Evolutionary conservation across 2,888 invertebrate species (phyloP).

Genomic region (Dastarcus helophoroides): DNA sequence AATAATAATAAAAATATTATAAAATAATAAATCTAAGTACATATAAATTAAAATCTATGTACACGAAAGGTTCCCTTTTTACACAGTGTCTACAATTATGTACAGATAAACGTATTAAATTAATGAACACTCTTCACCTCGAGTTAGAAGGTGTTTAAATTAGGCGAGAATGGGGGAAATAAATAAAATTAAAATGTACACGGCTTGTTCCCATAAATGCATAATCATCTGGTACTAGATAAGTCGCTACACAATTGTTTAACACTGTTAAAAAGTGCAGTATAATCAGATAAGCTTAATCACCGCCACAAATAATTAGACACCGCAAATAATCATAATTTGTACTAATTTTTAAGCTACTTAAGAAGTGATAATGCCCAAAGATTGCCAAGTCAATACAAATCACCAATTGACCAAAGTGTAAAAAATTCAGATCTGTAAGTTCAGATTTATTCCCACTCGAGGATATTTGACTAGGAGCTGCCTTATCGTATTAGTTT

Average conservation of each 20-base stretch:
- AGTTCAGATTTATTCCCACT: background rate
- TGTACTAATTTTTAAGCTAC: background rate
- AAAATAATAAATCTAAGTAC: conserved; percentile 25
- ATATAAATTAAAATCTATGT: conserved; percentile 29
- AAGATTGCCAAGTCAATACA: background rate
- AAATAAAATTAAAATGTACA: too few species aligned
- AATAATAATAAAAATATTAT: conserved; percentile 25
- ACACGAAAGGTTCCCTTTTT: conserved; percentile 29
- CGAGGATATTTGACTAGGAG: too few species aligned
- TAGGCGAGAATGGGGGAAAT: background rate
- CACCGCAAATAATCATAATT: background rate
- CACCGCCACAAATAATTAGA: too few species aligned
- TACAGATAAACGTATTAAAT: conserved; percentile 19
- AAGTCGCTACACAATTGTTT: conserved; percentile 12
- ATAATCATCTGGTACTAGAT: conserved; percentile 8
- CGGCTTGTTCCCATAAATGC: too few species aligned
- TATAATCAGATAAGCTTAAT: background rate
- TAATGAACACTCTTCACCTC: conserved; percentile 11
- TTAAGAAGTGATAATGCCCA: too few species aligned
- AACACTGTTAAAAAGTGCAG: conserved; percentile 12
- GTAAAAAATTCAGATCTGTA: too few species aligned
- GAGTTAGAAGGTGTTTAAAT: background rate
- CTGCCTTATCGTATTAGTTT: too few species aligned
- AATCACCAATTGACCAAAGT: background rate
- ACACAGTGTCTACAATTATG: conserved; percentile 24